A percentile compares a stretch with the other conserved stretches of the same genome.
These are phyloP conservation scores for Lepidurus arcticus DNA, from an alignment of 1,140 invertebrate species.

Conservation along the genomic window DNA sequence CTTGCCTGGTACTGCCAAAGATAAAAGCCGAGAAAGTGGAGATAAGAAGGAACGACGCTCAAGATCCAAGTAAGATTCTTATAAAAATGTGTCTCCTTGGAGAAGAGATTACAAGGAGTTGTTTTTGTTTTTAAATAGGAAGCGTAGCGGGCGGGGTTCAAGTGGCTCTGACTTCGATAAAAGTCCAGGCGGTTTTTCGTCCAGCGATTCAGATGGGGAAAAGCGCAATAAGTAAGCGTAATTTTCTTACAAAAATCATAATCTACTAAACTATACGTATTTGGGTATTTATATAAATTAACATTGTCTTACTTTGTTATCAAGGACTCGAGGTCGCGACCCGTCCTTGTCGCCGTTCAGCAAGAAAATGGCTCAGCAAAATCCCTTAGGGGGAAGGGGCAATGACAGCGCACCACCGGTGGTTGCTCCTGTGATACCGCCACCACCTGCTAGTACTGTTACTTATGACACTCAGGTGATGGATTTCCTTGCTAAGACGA, in stretches of 20 bases:
- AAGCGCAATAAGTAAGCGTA: background rate
- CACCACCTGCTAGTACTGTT: background rate
- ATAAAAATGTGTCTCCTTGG: slow-evolving; percentile 26
- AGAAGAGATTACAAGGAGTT: slow-evolving; percentile 31
- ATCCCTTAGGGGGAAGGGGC: slow-evolving; percentile 41
- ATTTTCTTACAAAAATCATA: background rate
- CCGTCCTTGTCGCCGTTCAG: slow-evolving; percentile 68
- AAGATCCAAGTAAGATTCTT: slow-evolving; percentile 30
- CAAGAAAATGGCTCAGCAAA: slow-evolving; percentile 66
- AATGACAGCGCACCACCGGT: background rate
- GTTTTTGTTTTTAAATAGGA: background rate
- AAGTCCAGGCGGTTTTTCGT: slow-evolving; percentile 7
- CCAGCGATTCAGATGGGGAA: background rate
- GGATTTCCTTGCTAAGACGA: slow-evolving; percentile 67
- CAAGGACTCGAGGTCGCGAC: slow-evolving; percentile 41
- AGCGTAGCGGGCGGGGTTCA: background rate
- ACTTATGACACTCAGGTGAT: slow-evolving; percentile 64
- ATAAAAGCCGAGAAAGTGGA: slow-evolving; percentile 50
- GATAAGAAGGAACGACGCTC: slow-evolving; percentile 60
- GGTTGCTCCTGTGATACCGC: slow-evolving; percentile 13
- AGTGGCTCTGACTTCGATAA: background rate
- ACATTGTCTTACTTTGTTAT: background rate
- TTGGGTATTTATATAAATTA: too few relatives aligned
- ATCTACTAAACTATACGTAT: too few relatives aligned
- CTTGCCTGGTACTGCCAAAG: slow-evolving; percentile 38